These are phyloP conservation scores for Rhynchotus rufescens DNA, from an alignment of 2,797 vertebrate species.

Conservation along the genomic window DNA sequence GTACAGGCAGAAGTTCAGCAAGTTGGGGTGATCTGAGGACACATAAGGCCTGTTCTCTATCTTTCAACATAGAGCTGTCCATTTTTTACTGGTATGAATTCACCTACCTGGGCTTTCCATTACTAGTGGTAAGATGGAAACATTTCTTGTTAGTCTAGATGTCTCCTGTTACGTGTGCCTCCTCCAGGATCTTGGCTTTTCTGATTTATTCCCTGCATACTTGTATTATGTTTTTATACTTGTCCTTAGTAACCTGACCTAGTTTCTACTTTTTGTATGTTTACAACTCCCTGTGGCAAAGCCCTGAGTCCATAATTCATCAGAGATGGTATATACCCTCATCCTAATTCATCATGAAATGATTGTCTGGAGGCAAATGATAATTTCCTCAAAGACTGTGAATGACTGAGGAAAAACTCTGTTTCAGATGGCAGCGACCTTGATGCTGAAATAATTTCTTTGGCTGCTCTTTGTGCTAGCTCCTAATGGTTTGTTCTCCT, in stretches of 20 bases:
- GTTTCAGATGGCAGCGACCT: neutral
- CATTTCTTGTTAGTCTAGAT: neutral
- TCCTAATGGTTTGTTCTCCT: neutral
- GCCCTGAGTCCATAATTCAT: neutral
- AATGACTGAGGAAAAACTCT: neutral
- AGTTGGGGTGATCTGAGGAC: rapidly evolving
- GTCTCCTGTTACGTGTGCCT: neutral
- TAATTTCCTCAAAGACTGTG: neutral
- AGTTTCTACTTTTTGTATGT: neutral
- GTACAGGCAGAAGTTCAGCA: neutral
- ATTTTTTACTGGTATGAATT: neutral
- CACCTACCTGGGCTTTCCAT: neutral
- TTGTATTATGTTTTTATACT: neutral
- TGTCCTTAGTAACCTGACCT: conserved; percentile 28
- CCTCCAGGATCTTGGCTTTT: neutral
- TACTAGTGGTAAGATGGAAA: neutral
- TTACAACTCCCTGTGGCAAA: conserved; percentile 1
- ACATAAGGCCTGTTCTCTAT: rapidly evolving
- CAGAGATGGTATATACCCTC: neutral
- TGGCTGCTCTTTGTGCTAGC: neutral
- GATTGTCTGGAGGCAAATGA: neutral
- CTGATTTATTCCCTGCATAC: neutral
- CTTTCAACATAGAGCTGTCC: rapidly evolving
- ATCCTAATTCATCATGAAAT: neutral
- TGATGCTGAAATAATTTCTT: neutral